A percentile compares a stretch with the other conserved stretches of the same genome.
These are phyloP conservation scores for Drosophila watanabei DNA, from an alignment of 1,140 invertebrate species.

Conservation along the genomic window DNA sequence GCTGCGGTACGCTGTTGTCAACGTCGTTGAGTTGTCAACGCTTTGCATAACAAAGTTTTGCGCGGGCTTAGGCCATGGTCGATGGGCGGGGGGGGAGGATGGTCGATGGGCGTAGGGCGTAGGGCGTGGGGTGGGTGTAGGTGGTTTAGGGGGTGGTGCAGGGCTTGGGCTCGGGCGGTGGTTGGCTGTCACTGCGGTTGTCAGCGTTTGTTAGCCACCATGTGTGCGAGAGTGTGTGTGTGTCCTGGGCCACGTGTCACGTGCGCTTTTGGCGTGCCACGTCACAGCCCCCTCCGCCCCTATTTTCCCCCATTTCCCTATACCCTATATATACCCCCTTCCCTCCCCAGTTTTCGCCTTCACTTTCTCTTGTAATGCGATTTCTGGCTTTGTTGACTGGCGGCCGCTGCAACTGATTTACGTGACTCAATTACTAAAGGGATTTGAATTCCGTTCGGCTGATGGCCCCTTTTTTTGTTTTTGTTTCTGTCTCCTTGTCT, in stretches of 20 bases:
- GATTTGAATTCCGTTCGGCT: constrained; percentile 44
- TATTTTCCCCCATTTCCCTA: constrained; percentile 1
- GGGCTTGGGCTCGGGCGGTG: not conserved
- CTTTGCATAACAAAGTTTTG: constrained; percentile 59
- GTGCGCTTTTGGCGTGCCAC: constrained; percentile 43
- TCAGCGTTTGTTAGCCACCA: constrained; percentile 42
- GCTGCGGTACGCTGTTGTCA: constrained; percentile 42
- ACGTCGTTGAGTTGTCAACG: constrained; percentile 58
- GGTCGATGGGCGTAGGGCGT: not conserved
- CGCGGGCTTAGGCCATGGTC: constrained; percentile 35
- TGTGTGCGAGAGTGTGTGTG: constrained; percentile 4
- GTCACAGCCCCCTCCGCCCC: constrained; percentile 4
- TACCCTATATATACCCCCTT: constrained; percentile 1
- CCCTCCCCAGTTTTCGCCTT: not conserved
- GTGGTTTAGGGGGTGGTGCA: not conserved
- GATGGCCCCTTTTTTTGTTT: constrained; percentile 23
- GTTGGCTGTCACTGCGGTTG: constrained; percentile 50
- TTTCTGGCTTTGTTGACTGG: constrained; percentile 49
- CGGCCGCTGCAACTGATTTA: constrained; percentile 64
- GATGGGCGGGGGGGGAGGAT: not conserved
- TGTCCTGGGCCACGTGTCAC: constrained; percentile 33
- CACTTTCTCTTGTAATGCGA: constrained; percentile 53
- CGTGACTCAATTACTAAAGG: constrained; percentile 79
- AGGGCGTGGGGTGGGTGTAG: not conserved
- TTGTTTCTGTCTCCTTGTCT: not conserved